Evolutionary conservation across 2,113 vertebrate species (phyloP), one percentile per base, ranked within the genome.

Genomic region (Siphamia tubifer): DNA sequence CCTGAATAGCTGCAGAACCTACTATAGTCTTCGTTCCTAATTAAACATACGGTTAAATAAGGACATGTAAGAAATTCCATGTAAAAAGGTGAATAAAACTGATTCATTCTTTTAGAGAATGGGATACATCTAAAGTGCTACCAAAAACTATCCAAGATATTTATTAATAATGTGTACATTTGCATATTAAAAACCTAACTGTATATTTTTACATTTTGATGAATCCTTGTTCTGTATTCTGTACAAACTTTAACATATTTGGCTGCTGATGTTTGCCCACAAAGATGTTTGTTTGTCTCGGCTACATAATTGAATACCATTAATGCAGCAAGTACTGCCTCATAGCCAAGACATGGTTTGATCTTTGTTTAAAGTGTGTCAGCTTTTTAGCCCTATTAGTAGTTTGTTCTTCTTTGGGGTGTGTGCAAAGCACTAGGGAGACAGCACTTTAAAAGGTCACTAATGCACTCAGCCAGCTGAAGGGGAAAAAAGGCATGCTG

Each of bases 361-460:
- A 87, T 87, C 82, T 82, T 86, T 86, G 45, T 74, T 87, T 70
- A 83, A 87, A 76, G 68, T 70, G 58, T 79, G 74, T 78, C 79
- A 85, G 68, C 73, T 77, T 84, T 87, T 88, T 83, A 82, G 81
- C 70, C 79, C 72, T 78, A 72, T 84, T 82, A 80, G 79, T 62
- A 53, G 72, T 79, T 79, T 72, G 70, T 81, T 81, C 63, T 80
- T 80, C 74, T 81, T 75, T 71, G 30, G 77, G 73, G 68, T 71
- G 68, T 79, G 70, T 51, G 69, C 35, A 68, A 85, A 74, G 69
- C 83, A 63, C 61, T 4, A 61, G 86, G 69, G 80, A 87, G 63
- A 60, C 39, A 47, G 58, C 67, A 55, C 80, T 90, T 84, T 83
- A 78, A 88, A 89, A 90, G 90, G 89, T 90, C 88, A 89, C 84